Evolutionary conservation across 2,888 invertebrate genomes (phyloP).

Genomic region (Athalia cordata): DNA sequence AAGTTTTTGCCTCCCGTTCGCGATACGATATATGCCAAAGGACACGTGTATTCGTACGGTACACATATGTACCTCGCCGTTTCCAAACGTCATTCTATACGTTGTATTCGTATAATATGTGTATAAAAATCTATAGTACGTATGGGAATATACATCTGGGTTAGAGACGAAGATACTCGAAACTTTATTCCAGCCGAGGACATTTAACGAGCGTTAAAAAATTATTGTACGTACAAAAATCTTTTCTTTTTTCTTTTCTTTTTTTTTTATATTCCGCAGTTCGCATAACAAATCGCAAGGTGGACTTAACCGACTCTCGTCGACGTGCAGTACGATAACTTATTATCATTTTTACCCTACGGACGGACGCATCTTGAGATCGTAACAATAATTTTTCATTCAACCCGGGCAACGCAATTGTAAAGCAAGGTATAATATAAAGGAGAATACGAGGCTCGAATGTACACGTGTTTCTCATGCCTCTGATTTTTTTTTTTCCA

Average conservation of each 20-base stretch:
- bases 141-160: neutral
- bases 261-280: too few species aligned
- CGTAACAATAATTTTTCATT: constrained; percentile 15
- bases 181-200: constrained; percentile 21
- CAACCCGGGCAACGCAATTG: too few species aligned
- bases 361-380: too few species aligned
- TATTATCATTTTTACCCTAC: neutral
- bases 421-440: too few species aligned
- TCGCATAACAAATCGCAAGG: constrained; percentile 44
- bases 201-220: constrained; percentile 42
- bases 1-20: constrained; percentile 35
- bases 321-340: neutral
- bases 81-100: neutral
- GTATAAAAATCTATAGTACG: too few species aligned
- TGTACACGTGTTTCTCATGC: constrained; percentile 15
- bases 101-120: neutral
- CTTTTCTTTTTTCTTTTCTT: neutral
- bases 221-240: neutral
- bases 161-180: neutral
- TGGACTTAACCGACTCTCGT: neutral
- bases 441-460: neutral
- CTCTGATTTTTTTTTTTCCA: neutral
- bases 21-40: neutral
- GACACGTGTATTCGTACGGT: too few species aligned
- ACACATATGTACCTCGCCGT: too few species aligned